Evolutionary conservation across 2,797 vertebrate species (phyloP), one percentile per base, ranked within the genome.

Genomic region (Eutrigla gurnardus): DNA sequence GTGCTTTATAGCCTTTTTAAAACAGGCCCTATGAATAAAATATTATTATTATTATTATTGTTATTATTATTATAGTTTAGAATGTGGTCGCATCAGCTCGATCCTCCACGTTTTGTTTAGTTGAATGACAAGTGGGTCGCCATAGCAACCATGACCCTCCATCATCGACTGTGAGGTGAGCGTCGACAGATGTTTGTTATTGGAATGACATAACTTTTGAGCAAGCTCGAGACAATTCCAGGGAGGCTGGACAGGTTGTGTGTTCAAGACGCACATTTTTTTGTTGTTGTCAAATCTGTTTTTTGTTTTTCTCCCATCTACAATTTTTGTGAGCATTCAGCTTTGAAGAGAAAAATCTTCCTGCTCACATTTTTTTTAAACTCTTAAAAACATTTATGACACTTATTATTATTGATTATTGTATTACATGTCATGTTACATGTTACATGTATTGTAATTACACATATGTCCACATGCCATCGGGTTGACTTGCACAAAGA

Each of bases 111-210:
- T 40, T 66, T 54, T 37, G 45, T 40, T 60, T 61, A 35, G 40
- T 66, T 66, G 49, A 55, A 13, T 18, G 78, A 62, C 57, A 61
- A 43, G 32, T 2, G 0, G 25, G 60, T 74, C 5, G 14, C 55
- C 35, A 49, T 65, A 6, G 77, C 33, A 64, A 74, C 77, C n/a
- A 70, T 68, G 50, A 40, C 39, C 58, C 65, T 37, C n/a, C n/a
- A 46, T 55, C 33, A 18, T n/a, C 37, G 33, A 3, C 42, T 36
- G 58, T 35, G 46, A 37, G 42, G 35, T 18, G 94, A 94, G 39
- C 4, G 37, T 15, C 35, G 2, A 49, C 36, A 50, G 45, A 36
- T 25, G 32, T 55, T 35, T 50, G 0, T 59, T 64, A 33, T 32
- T 17, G 40, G 6, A 2, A 42, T 35, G 1, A 49, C 18, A 54